These are phyloP conservation scores for Geodia barretti DNA, from an alignment of 37 sponge, comb jelly and placozoan genomes.

Conservation along the genomic window DNA sequence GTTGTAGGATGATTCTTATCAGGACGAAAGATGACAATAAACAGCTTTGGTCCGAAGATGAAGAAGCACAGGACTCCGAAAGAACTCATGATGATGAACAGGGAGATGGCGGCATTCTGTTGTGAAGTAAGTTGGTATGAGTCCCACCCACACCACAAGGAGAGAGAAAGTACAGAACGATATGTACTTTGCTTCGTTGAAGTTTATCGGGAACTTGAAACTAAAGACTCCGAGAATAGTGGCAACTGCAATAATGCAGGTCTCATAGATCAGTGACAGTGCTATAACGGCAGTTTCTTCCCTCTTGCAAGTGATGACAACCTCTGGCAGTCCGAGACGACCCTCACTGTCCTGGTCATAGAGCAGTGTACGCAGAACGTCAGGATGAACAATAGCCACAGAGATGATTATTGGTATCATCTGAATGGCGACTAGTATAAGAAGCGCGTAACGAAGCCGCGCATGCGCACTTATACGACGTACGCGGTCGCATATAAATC, in stretches of 20 bases:
- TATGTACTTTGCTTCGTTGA: constrained; percentile 49
- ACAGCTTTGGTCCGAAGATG: constrained; percentile 48
- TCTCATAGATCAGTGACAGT: constrained; percentile 23
- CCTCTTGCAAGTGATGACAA: constrained; percentile 22
- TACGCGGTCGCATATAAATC: too few species aligned
- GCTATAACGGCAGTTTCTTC: constrained; percentile 18
- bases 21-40: constrained; percentile 19
- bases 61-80: constrained; percentile 30
- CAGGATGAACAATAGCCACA: background rate
- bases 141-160: constrained; percentile 50
- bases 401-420: constrained; percentile 34
- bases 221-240: constrained; percentile 39
- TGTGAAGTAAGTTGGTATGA: constrained; percentile 26
- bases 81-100: constrained; percentile 47
- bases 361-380: background rate
- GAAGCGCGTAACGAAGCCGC: too few species aligned
- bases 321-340: constrained; percentile 6
- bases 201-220: constrained; percentile 45
- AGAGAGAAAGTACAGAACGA: constrained; percentile 42
- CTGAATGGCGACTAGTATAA: too few species aligned
- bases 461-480: too few species aligned
- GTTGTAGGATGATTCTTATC: constrained; percentile 19
- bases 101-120: constrained; percentile 12
- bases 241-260: constrained; percentile 36
- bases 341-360: background rate